Conservation (phyloP, 2,113 vertebrate species). For the Microtus oregoni region DNA sequence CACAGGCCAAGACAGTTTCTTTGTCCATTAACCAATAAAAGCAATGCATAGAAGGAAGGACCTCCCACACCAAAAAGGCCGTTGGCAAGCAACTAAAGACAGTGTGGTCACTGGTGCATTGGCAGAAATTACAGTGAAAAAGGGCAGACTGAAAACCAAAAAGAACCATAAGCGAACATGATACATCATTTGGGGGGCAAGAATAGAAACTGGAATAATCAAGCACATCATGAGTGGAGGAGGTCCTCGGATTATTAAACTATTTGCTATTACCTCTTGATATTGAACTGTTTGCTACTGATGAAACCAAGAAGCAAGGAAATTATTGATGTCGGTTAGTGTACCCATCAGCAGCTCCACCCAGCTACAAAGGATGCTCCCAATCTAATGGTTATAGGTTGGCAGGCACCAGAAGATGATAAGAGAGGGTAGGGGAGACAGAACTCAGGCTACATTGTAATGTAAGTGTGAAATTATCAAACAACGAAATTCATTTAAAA, state of each 20-base stretch:
- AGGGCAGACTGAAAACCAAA: neutral
- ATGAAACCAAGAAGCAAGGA: neutral
- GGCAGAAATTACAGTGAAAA: neutral
- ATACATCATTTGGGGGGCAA: neutral
- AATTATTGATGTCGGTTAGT: neutral
- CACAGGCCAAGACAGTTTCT: too few species aligned
- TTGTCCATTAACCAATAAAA: too few species aligned
- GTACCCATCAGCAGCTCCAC: neutral
- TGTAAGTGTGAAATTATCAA: neutral
- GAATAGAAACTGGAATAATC: neutral
- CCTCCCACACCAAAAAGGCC: too few species aligned
- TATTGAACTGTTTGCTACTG: neutral
- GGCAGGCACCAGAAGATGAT: neutral
- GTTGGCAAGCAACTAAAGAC: neutral
- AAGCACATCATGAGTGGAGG: too few species aligned
- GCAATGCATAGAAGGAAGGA: too few species aligned
- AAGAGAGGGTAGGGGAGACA: too few species aligned
- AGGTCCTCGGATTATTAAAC: neutral
- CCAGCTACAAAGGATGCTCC: neutral
- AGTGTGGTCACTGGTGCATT: neutral
- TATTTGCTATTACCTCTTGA: neutral
- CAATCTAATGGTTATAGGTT: neutral
- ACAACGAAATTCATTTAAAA: neutral
- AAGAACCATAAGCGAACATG: neutral
- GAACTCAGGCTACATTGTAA: neutral